A percentile compares a stretch with the other conserved stretches of the same genome.
Evolutionary conservation across 2,797 vertebrate genomes (phyloP).

Genomic region (Gephyroberyx darwinii): DNA sequence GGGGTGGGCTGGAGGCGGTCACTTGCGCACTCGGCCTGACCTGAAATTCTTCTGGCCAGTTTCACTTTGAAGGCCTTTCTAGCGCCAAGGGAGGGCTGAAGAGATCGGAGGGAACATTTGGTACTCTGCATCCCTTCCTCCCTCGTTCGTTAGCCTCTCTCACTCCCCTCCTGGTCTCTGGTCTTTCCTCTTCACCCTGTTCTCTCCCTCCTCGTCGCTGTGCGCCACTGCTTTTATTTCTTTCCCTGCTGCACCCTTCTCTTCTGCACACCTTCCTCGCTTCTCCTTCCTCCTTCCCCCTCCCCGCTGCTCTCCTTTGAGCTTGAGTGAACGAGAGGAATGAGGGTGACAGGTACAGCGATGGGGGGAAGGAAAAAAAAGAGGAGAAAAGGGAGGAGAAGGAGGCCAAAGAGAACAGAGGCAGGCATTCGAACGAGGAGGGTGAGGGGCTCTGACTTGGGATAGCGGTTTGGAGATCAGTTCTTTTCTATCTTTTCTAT

Average conservation of each 20-base stretch:
- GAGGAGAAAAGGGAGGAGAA: conserved; percentile 5
- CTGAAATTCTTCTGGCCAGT: conserved; percentile 73
- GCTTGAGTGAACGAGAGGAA: conserved; percentile 74
- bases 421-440: not conserved
- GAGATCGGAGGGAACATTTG: conserved; percentile 42
- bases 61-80: conserved; percentile 72
- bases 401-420: not conserved
- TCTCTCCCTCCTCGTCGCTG: conserved; percentile 6
- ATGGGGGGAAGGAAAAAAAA: conserved; percentile 28
- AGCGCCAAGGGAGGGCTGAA: conserved; percentile 52
- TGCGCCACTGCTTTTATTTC: not conserved
- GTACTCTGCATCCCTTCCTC: conserved; percentile 22
- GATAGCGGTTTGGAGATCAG: not conserved
- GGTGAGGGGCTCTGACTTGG: not conserved
- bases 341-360: conserved; percentile 76
- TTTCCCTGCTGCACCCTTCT: not conserved
- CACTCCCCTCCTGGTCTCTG: conserved; percentile 33
- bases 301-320: conserved; percentile 57
- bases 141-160: conserved; percentile 41
- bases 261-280: not conserved
- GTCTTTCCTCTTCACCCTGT: conserved; percentile 4
- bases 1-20: conserved; percentile 56
- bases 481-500: no score
- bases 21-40: conserved; percentile 67
- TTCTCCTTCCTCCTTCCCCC: not conserved